Evolutionary conservation across 2,888 invertebrate genomes (phyloP).

Genomic region (Torymus auratus): DNA sequence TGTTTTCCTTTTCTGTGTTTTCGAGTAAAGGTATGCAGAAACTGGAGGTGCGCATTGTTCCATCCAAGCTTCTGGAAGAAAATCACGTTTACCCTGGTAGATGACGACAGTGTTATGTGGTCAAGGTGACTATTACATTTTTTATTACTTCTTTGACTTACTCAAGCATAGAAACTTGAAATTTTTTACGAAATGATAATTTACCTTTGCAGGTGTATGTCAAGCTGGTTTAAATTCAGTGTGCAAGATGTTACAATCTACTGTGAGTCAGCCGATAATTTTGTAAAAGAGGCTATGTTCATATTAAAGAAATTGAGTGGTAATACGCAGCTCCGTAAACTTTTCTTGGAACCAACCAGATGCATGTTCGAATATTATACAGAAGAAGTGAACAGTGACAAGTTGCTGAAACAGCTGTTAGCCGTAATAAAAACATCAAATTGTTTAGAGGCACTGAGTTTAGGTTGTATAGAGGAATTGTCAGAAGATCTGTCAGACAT

Average conservation of each 20-base stretch:
- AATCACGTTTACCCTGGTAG: slow-evolving; percentile 73
- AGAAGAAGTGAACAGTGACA: slow-evolving; percentile 52
- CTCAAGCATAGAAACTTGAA: too few species aligned
- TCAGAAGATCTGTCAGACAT: slow-evolving; percentile 76
- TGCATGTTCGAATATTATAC: slow-evolving; percentile 68
- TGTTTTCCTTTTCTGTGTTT: slow-evolving; percentile 18
- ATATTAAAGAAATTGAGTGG: slow-evolving; percentile 72
- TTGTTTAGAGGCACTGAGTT: slow-evolving; percentile 77
- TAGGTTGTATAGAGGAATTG: slow-evolving; percentile 79
- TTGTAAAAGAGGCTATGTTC: slow-evolving; percentile 69
- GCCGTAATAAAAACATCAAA: slow-evolving; percentile 77
- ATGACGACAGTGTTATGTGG: slow-evolving; percentile 72
- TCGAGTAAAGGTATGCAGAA: slow-evolving; percentile 76
- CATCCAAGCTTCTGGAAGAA: slow-evolving; percentile 77
- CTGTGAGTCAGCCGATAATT: slow-evolving; percentile 72
- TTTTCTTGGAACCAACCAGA: slow-evolving; percentile 73
- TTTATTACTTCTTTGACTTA: background rate
- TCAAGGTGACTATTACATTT: slow-evolving; percentile 66
- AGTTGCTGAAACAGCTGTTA: slow-evolving; percentile 72
- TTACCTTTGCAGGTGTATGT: slow-evolving; percentile 67
- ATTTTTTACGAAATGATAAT: background rate
- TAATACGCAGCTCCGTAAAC: slow-evolving; percentile 73
- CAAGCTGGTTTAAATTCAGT: slow-evolving; percentile 74
- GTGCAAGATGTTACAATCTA: slow-evolving; percentile 75
- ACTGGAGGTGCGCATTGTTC: slow-evolving; percentile 79